Evolutionary conservation across 2,888 invertebrate genomes (phyloP).

Genomic region (Encarsia formosa): DNA sequence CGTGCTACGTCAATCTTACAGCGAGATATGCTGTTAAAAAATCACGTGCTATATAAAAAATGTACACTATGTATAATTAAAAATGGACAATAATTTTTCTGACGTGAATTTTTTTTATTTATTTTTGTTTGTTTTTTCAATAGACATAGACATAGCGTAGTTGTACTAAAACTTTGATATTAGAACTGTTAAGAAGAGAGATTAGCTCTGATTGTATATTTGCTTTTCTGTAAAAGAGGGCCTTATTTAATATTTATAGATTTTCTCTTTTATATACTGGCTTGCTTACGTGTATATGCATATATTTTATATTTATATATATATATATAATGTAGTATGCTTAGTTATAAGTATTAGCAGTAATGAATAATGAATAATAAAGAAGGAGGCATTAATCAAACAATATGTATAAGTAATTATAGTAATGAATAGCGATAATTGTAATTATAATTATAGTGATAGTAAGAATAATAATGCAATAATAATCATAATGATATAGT

Average conservation of each 20-base stretch:
- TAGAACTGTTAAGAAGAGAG: constrained; percentile 19
- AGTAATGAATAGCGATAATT: constrained; percentile 27
- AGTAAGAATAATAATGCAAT: constrained; percentile 34
- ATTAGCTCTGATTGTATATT: constrained; percentile 24
- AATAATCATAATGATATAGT: constrained; percentile 33
- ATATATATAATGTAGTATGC: constrained; percentile 38
- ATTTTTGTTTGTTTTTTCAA: constrained; percentile 36
- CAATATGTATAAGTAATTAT: constrained; percentile 31
- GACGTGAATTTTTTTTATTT: constrained; percentile 23
- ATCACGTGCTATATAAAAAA: constrained; percentile 49
- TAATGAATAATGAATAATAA: constrained; percentile 40
- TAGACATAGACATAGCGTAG: constrained; percentile 41
- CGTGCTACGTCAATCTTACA: constrained; percentile 32
- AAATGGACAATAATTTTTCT: constrained; percentile 42
- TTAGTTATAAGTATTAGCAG: constrained; percentile 44
- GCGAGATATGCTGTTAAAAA: constrained; percentile 35
- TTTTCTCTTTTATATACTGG: constrained; percentile 30
- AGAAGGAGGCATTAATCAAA: constrained; percentile 31
- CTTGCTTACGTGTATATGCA: constrained; percentile 29
- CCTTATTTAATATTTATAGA: constrained; percentile 42
- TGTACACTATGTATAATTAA: constrained; percentile 52
- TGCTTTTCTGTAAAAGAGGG: constrained; percentile 13
- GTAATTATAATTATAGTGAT: constrained; percentile 30
- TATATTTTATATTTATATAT: constrained; percentile 34
- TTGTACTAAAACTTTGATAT: constrained; percentile 30